Conservation (phyloP, 2,113 vertebrate species). For the Daboia siamensis region DNA sequence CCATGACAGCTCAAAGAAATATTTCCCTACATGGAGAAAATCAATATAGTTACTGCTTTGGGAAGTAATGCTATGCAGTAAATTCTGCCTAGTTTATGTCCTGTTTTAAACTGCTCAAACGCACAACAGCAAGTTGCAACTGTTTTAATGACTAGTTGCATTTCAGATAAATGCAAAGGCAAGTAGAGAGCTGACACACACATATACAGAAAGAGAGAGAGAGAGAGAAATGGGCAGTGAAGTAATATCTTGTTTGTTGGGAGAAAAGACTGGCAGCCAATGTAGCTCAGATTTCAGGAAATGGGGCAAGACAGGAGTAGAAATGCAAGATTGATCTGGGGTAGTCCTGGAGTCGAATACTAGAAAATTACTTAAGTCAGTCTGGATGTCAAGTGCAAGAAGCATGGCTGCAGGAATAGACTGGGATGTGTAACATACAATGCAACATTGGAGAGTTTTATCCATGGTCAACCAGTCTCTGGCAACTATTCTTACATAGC, state of each 20-base stretch:
- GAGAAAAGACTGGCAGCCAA: background rate
- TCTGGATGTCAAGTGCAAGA: background rate
- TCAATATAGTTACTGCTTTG: background rate
- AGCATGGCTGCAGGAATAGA: background rate
- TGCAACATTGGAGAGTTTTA: background rate
- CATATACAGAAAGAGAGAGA: background rate
- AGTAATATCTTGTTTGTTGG: background rate
- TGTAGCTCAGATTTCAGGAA: background rate
- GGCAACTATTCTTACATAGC: background rate
- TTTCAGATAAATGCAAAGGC: background rate
- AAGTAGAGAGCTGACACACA: background rate
- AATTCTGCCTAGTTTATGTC: background rate
- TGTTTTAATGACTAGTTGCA: background rate
- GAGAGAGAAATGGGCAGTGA: background rate
- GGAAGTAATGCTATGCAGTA: background rate
- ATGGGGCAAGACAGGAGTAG: background rate
- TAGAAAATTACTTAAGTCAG: background rate
- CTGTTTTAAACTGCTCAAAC: background rate
- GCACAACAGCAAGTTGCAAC: background rate
- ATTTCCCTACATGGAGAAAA: background rate
- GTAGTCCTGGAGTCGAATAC: background rate
- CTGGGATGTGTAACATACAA: background rate
- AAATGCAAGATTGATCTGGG: background rate
- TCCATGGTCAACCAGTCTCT: background rate
- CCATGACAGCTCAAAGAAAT: background rate